Evolutionary conservation across 2,797 vertebrate genomes (phyloP), one percentile per base, ranked within the genome.

Genomic region (Gadopsis bispinosus): DNA sequence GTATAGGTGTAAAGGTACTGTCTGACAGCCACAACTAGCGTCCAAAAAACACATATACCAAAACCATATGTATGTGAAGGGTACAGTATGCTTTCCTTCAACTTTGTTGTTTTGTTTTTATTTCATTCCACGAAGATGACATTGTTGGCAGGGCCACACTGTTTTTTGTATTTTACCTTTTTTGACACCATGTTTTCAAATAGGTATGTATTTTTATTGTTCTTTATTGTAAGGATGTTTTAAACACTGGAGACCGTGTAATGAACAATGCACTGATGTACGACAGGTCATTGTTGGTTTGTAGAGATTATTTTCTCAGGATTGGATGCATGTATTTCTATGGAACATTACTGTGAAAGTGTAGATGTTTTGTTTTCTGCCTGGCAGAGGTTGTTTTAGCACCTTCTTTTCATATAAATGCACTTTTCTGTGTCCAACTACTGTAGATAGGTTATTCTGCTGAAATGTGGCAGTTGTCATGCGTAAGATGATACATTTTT

Each of bases 251-350:
- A 88, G 67, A 86, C 74, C 85, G 71, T 83, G 63, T 84, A 33
- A 73, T 29, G 59, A 88, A 37, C 72, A 80, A 79, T 90, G 91
- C 83, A 89, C 85, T 86, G 78, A 76, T 43, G 67, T 71, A 64
- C 11, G 9, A 80, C 75, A 63, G 73, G 69, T 84, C 73, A 80
- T 88, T 80, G 80, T 83, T 85, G 77, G 75, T 92, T 82, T 84
- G 81, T 90, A 86, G 93, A 94, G 90, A 92, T 94, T 91, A 74
- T 87, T 92, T 91, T 92, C 91, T 94, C 92, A 94, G 91, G 93
- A 90, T 89, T 88, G 33, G 63, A 81, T 87, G 75, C 79, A 45
- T 65, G 79, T 85, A 41, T 90, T 86, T 92, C 54, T 86, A 69
- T 90, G 84, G 90, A 93, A 89, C 84, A 41, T 87, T 81, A 90